These are phyloP conservation scores for Cotesia congregata DNA, from an alignment of 2,888 invertebrate species.

Conservation along the genomic window DNA sequence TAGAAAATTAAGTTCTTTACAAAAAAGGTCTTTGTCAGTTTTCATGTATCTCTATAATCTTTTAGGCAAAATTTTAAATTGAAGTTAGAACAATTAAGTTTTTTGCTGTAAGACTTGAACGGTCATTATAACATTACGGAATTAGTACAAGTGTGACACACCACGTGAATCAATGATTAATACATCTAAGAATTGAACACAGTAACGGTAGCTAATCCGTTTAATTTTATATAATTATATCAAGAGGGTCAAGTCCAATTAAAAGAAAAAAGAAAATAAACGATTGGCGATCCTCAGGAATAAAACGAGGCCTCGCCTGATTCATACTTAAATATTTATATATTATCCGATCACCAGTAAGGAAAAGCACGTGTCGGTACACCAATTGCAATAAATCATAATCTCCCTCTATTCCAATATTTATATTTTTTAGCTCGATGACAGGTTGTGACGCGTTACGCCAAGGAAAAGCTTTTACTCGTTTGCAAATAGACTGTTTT, in stretches of 20 bases:
- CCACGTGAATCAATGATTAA: slow-evolving; percentile 19
- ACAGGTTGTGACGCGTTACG: not conserved
- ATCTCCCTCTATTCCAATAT: not conserved
- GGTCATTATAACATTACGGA: not conserved
- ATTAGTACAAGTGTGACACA: slow-evolving; percentile 9
- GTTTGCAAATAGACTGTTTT: not conserved
- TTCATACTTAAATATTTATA: not conserved
- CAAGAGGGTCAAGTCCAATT: not conserved
- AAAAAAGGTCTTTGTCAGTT: no score
- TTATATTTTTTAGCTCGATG: not conserved
- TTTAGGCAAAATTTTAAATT: no score
- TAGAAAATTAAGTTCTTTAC: no score
- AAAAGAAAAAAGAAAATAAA: not conserved
- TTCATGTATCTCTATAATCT: no score
- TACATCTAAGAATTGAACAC: slow-evolving; percentile 1
- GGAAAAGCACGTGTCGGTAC: not conserved
- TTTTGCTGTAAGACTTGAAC: not conserved
- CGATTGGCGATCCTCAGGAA: not conserved
- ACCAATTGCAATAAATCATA: not conserved
- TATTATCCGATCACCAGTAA: not conserved
- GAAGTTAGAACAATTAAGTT: not conserved
- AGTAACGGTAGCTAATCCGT: not conserved
- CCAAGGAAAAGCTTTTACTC: not conserved
- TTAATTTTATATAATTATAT: not conserved
- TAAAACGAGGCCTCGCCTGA: not conserved